These are phyloP conservation scores for Tachycineta bicolor DNA, from an alignment of 2,113 vertebrate genomes.

Conservation along the genomic window DNA sequence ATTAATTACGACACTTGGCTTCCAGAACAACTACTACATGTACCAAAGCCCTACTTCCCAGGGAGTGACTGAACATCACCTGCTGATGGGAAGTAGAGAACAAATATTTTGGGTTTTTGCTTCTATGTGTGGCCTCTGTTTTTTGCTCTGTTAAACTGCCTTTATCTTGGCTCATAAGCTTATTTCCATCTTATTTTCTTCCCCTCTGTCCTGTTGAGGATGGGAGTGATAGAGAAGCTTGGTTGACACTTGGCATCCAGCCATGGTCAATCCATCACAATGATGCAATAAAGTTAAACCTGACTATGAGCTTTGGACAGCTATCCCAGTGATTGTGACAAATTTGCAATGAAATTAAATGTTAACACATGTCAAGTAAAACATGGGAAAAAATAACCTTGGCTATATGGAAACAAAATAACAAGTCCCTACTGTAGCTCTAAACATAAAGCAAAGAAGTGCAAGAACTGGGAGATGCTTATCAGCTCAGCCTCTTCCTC, in stretches of 20 bases:
- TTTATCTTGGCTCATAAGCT: neutral
- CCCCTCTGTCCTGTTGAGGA: neutral
- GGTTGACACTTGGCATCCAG: neutral
- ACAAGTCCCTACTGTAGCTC: neutral
- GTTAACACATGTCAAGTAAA: neutral
- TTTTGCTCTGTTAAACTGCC: neutral
- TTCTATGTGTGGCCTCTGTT: neutral
- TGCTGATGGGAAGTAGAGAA: neutral
- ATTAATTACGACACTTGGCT: neutral
- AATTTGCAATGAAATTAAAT: neutral
- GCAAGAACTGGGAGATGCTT: neutral
- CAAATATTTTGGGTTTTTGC: neutral
- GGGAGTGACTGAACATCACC: neutral
- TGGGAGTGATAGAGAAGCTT: neutral
- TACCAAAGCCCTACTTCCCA: neutral
- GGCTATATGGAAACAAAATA: neutral
- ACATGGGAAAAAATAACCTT: neutral
- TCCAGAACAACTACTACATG: neutral
- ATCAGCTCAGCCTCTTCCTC: neutral
- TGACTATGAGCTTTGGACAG: neutral
- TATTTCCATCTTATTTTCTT: neutral
- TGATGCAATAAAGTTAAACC: neutral
- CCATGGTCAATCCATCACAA: neutral
- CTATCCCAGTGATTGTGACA: neutral
- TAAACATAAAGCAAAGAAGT: neutral